Conservation (phyloP, 1,140 invertebrate species). For the Pararge aegeria region DNA sequence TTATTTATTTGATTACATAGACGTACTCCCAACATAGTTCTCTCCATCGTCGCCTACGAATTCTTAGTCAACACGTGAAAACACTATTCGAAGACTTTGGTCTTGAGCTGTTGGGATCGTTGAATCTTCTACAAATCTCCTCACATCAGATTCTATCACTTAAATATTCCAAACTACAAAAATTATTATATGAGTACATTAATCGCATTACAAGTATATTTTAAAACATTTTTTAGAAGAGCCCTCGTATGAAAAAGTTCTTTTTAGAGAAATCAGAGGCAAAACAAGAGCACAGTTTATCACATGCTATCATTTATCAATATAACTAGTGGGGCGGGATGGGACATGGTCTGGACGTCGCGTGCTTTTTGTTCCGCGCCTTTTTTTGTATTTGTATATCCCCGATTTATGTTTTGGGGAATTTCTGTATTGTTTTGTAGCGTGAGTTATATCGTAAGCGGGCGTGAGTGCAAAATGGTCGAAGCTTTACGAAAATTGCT, state of each 20-base stretch:
- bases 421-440: conserved; percentile 9
- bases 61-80: too few species aligned
- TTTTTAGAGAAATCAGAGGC: conserved; percentile 1
- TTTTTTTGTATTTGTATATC: conserved; percentile 23
- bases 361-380: conserved; percentile 40
- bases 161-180: too few species aligned
- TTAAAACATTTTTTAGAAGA: too few species aligned
- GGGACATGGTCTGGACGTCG: conserved; percentile 54
- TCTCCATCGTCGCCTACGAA: too few species aligned
- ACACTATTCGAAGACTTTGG: too few species aligned
- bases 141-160: too few species aligned
- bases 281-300: conserved; percentile 41
- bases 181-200: too few species aligned
- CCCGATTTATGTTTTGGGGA: conserved; percentile 11
- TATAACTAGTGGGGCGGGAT: conserved; percentile 62
- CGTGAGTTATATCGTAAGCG: not conserved
- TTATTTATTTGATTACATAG: too few species aligned
- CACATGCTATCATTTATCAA: conserved; percentile 65
- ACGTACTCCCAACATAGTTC: too few species aligned
- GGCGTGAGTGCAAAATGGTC: not conserved
- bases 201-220: too few species aligned
- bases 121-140: too few species aligned
- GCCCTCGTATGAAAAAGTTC: conserved; percentile 6
- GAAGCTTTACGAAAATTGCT: not conserved
- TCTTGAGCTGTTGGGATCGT: too few species aligned